phyloP scores from a whole-genome alignment of 2,797 vertebrate species.

The Falco concolor region DNA sequence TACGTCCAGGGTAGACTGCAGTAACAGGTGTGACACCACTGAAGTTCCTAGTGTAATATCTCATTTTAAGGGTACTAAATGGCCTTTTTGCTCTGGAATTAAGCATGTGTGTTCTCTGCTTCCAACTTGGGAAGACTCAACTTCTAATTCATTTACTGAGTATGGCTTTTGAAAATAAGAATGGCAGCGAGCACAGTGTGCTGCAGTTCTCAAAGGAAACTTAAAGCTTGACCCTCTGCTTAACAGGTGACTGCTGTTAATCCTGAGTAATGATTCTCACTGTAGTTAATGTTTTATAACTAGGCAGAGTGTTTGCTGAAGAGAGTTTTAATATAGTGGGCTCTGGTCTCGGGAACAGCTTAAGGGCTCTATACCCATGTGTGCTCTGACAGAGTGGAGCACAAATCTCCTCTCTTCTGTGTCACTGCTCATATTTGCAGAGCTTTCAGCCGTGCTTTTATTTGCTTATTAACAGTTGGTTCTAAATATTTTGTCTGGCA shows the following conservation, averaged over 20 bases:
- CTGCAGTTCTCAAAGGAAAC: background rate
- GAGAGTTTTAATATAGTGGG: background rate
- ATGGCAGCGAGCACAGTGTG: background rate
- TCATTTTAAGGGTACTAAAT: background rate
- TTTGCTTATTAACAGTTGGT: background rate
- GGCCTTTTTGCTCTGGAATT: background rate
- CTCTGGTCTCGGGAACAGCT: background rate
- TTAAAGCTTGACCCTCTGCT: background rate
- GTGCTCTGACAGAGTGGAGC: background rate
- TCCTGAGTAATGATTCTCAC: background rate
- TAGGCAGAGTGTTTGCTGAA: background rate
- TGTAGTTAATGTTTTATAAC: background rate
- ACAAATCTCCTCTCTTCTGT: background rate
- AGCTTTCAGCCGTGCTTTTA: background rate
- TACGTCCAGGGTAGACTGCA: background rate
- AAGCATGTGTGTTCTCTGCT: background rate
- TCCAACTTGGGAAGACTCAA: background rate
- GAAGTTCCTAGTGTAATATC: background rate
- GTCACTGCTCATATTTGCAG: background rate
- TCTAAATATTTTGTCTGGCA: background rate
- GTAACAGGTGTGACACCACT: background rate
- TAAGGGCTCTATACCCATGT: background rate
- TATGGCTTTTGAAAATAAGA: background rate
- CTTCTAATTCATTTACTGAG: background rate
- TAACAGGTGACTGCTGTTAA: background rate